These are phyloP conservation scores for Craniophora ligustri DNA, from an alignment of 2,888 invertebrate species.

Conservation along the genomic window DNA sequence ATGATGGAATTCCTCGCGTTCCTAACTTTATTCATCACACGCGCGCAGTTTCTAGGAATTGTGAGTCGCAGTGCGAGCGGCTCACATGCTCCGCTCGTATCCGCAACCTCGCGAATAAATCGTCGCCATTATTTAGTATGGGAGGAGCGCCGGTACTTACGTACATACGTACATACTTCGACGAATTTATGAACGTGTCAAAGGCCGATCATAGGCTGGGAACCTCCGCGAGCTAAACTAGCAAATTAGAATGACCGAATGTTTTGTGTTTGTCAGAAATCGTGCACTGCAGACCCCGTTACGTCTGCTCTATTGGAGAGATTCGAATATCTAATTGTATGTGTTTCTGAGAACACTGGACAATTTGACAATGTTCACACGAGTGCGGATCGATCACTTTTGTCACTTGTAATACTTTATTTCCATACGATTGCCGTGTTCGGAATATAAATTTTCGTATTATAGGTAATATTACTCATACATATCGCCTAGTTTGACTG, in stretches of 20 bases:
- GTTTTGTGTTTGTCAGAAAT: constrained; percentile 57
- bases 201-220: constrained; percentile 77
- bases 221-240: constrained; percentile 65
- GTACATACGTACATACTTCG: constrained; percentile 71
- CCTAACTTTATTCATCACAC: constrained; percentile 85
- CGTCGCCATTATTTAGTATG: constrained; percentile 82
- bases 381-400: constrained; percentile 56
- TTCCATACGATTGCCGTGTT: constrained; percentile 68
- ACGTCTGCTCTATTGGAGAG: constrained; percentile 38
- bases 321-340: constrained; percentile 11
- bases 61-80: constrained; percentile 71
- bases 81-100: constrained; percentile 75
- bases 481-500: constrained; percentile 70
- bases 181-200: constrained; percentile 79
- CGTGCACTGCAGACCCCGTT: constrained; percentile 26
- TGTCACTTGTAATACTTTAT: constrained; percentile 60
- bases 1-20: constrained; percentile 82
- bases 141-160: constrained; percentile 75
- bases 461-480: constrained; percentile 72
- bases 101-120: constrained; percentile 80
- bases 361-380: constrained; percentile 41
- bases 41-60: constrained; percentile 83
- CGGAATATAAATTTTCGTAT: constrained; percentile 70
- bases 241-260: constrained; percentile 65
- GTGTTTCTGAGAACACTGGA: constrained; percentile 36